Conservation (phyloP, 64 coral and sea anemone genomes). For the Actinia tenebrosa region DNA sequence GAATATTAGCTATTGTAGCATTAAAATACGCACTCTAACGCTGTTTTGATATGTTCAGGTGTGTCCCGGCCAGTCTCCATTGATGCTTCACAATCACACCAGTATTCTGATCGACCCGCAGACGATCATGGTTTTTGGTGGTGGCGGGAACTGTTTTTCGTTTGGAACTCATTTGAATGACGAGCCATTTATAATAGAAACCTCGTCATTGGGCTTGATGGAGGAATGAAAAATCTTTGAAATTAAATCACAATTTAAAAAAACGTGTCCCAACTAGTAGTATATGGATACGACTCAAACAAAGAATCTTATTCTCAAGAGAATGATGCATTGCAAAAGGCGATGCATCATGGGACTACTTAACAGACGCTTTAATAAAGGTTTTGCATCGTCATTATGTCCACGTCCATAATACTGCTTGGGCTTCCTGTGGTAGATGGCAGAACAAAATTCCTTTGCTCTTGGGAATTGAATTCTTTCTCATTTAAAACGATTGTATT, state of each 20-base stretch:
- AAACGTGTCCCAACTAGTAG: not conserved
- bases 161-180: slow-evolving; percentile 84
- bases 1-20: no score
- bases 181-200: slow-evolving; percentile 32
- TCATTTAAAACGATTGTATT: no score
- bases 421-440: no score
- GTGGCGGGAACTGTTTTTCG: slow-evolving; percentile 90
- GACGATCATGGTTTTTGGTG: slow-evolving; percentile 75
- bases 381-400: no score
- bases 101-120: slow-evolving; percentile 52
- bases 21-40: no score
- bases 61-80: not conserved
- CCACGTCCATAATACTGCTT: no score
- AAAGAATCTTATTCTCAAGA: no score
- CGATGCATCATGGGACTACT: no score
- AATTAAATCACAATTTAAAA: not conserved
- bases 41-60: not conserved
- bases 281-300: not conserved
- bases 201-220: not conserved
- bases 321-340: no score
- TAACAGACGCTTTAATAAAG: no score
- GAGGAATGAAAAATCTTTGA: not conserved
- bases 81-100: slow-evolving; percentile 84
- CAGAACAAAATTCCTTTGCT: no score
- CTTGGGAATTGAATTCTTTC: no score